Evolutionary conservation across 2,888 invertebrate species (phyloP).

Genomic region (Adelphocoris suturalis): DNA sequence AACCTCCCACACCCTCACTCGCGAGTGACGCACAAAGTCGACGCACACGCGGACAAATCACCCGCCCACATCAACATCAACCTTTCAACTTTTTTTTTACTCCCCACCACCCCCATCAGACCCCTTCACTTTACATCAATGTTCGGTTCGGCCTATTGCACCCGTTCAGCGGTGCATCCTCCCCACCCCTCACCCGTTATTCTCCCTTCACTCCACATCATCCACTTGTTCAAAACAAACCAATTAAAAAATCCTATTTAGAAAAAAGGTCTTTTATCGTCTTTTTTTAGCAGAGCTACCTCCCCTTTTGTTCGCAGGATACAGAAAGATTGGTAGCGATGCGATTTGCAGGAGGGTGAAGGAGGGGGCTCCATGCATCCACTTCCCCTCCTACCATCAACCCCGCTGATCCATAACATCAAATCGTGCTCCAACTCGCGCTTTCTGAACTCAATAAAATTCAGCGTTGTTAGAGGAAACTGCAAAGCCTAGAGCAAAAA

Average conservation of each 20-base stretch:
- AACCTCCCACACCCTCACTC: slow-evolving; percentile 57
- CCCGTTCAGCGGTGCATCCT: slow-evolving; percentile 41
- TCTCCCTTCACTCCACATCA: slow-evolving; percentile 72
- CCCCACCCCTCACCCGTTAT: slow-evolving; percentile 7
- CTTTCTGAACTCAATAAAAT: slow-evolving; percentile 26
- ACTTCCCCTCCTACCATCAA: not conserved
- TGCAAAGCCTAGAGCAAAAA: not conserved
- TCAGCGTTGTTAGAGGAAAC: not conserved
- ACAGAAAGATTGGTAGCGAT: slow-evolving; percentile 25
- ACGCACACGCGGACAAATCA: slow-evolving; percentile 49
- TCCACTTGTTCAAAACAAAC: slow-evolving; percentile 72
- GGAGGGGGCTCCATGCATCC: not conserved
- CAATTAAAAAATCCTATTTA: slow-evolving; percentile 53
- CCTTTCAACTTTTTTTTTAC: slow-evolving; percentile 51
- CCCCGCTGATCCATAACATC: slow-evolving; percentile 21
- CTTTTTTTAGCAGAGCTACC: not conserved
- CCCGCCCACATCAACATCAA: slow-evolving; percentile 52
- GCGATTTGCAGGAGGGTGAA: not conserved
- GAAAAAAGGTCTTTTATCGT: slow-evolving; percentile 51
- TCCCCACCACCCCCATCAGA: slow-evolving; percentile 23
- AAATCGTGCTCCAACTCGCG: slow-evolving; percentile 14
- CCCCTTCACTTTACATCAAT: slow-evolving; percentile 61
- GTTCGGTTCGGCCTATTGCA: slow-evolving; percentile 63
- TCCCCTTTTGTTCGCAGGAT: slow-evolving; percentile 34
- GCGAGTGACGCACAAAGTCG: not conserved